phyloP scores from a whole-genome alignment of 1,140 invertebrate genomes.

The Drosophila prosaltans region DNA sequence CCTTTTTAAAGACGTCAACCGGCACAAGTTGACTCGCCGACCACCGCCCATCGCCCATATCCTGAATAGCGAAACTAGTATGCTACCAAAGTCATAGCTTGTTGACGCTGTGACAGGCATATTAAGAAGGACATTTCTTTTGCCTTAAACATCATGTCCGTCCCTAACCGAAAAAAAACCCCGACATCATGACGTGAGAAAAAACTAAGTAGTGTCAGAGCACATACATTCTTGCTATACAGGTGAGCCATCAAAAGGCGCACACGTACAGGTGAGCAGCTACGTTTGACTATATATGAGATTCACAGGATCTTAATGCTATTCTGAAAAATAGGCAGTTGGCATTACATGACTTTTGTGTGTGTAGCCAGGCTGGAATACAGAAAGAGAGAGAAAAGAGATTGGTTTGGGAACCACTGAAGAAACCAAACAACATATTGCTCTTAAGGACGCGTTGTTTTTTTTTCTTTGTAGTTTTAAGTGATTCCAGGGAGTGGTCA shows the following conservation, averaged over 20 bases:
- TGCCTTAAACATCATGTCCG: slow-evolving; percentile 47
- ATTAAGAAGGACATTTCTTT: slow-evolving; percentile 71
- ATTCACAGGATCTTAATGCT: neutral
- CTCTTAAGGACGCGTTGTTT: slow-evolving; percentile 74
- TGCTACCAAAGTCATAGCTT: slow-evolving; percentile 36
- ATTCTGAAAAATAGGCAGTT: slow-evolving; percentile 67
- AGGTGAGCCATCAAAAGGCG: slow-evolving; percentile 70
- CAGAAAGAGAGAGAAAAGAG: slow-evolving; percentile 51
- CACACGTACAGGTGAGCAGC: slow-evolving; percentile 63
- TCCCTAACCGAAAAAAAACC: neutral
- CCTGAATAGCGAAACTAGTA: slow-evolving; percentile 59
- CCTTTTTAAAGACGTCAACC: slow-evolving; percentile 58
- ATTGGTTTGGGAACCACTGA: slow-evolving; percentile 47
- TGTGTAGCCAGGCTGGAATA: slow-evolving; percentile 36
- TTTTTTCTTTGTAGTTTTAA: slow-evolving; percentile 75
- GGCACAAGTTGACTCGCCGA: too few species aligned
- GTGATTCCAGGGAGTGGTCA: slow-evolving; percentile 62
- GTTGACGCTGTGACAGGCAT: slow-evolving; percentile 74
- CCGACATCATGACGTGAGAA: slow-evolving; percentile 66
- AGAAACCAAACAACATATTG: slow-evolving; percentile 75
- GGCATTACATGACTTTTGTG: slow-evolving; percentile 80
- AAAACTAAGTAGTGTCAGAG: slow-evolving; percentile 79
- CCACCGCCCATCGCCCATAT: neutral
- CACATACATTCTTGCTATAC: neutral
- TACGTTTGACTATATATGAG: too few species aligned